phyloP scores from a whole-genome alignment of 2,888 invertebrate genomes.

The Axea sp. region DNA sequence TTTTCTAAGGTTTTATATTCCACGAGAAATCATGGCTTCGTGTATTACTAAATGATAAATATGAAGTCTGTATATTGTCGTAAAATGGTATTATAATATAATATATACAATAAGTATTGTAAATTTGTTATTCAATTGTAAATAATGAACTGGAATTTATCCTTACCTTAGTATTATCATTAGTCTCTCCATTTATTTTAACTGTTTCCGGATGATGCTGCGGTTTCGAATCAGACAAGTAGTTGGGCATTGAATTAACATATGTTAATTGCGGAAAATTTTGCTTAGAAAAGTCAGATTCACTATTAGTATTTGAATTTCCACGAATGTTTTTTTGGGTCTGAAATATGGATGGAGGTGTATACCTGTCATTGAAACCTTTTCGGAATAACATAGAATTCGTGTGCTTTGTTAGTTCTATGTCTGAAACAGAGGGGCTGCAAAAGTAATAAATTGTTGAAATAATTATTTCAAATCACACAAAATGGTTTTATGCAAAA shows the following conservation, averaged over 20 bases:
- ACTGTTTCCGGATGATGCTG: no score
- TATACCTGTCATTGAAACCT: conserved; percentile 72
- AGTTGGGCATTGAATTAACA: conserved; percentile 62
- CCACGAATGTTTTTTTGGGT: conserved; percentile 43
- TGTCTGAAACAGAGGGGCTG: conserved; percentile 72
- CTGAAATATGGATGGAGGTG: conserved; percentile 71
- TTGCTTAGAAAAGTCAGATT: conserved; percentile 15
- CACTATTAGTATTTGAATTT: conserved; percentile 9
- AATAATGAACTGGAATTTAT: no score
- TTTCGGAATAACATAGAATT: conserved; percentile 60
- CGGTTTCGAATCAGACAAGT: conserved; percentile 27
- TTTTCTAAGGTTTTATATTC: no score
- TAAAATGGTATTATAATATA: no score
- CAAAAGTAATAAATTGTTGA: background rate
- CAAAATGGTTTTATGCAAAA: background rate
- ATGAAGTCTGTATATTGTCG: no score
- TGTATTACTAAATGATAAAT: no score
- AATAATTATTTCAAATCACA: background rate
- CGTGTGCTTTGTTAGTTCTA: conserved; percentile 67
- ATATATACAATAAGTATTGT: no score
- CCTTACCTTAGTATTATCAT: no score
- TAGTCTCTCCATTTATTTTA: no score
- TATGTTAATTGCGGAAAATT: conserved; percentile 63
- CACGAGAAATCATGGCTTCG: no score
- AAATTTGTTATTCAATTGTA: no score